Evolutionary conservation across 23 tunicate species (phyloP), one percentile per base, ranked within the genome.

Genomic region (Pegea sp.): DNA sequence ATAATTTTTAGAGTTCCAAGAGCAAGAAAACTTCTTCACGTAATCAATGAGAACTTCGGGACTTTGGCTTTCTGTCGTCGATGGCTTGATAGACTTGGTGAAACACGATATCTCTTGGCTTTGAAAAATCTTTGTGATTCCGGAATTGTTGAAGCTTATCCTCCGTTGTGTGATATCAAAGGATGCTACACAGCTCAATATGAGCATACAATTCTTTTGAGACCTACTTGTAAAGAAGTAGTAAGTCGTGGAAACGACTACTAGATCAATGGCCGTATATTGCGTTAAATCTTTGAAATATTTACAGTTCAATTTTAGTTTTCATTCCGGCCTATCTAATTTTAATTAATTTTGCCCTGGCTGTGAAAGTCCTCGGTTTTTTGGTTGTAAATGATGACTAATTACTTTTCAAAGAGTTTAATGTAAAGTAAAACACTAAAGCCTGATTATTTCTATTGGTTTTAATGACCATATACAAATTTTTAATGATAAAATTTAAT

Each of bases 131-230:
- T 91, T 38, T 72, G 90, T 67, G 93, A 91, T 32, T 20, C 73
- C 23, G 99, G 93, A 24, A 74, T 72, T 0, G 73, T 91, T 28
- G 93, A 78, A 23, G 66, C 99, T 42, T 78, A 68, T 34, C 99
- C 99, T 0, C 99, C 99, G 5, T 67, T 91, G 3, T 78, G 92
- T 43, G 99, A 91, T 29, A 32, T 78, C 56, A 78, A 72, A 42
- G 99, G 99, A 13, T 72, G 86, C 42, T 91, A 72, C 78, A 91
- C 92, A 4, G 99, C 99, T 26, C 99, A 91, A 55, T 91, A 64
- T 50, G 99, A 91, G 38, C 99, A 91, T 78, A 91, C 99, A 3
- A 91, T 91, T 19, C 50, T 91, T 30, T 27, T 91, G 65, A 54
- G 99, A 5, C 93, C 92, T 1, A 86, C 63, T 28, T 91, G 99